Conservation (phyloP, 2,888 invertebrate species). For the Asteroscopus sphinx region DNA sequence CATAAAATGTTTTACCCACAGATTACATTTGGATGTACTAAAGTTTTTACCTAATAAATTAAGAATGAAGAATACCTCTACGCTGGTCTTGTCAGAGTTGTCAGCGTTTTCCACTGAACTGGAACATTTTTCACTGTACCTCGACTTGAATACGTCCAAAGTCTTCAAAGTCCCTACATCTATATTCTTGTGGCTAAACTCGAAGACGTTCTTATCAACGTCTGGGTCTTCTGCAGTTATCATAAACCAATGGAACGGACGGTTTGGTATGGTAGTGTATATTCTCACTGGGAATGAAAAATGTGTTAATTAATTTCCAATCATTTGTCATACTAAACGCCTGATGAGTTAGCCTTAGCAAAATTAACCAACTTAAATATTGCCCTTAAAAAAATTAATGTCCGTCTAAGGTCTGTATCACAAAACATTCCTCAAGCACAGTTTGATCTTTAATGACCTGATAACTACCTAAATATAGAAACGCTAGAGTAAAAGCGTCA, state of each 20-base stretch:
- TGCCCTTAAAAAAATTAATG: background rate
- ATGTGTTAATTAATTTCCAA: background rate
- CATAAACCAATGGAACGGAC: conserved; percentile 83
- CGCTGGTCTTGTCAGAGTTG: conserved; percentile 72
- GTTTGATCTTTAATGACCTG: too few species aligned
- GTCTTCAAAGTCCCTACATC: conserved; percentile 82
- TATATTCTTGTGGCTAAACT: conserved; percentile 60
- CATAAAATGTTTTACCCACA: too few species aligned
- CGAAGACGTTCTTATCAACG: conserved; percentile 69
- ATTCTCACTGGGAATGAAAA: conserved; percentile 68
- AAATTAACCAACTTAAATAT: background rate
- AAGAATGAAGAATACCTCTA: conserved; percentile 67
- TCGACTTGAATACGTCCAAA: conserved; percentile 71
- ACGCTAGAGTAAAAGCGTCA: too few species aligned
- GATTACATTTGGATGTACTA: background rate
- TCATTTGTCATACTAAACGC: conserved; percentile 2
- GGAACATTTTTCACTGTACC: conserved; percentile 79
- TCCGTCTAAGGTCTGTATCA: too few species aligned
- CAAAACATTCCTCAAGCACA: too few species aligned
- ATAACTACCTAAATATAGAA: too few species aligned
- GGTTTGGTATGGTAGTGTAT: conserved; percentile 58
- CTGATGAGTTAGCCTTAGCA: conserved; percentile 21
- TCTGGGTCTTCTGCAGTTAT: conserved; percentile 83
- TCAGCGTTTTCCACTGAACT: conserved; percentile 82
- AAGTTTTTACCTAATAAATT: background rate